Base-by-base conservation (phyloP, 53 echinoderm and acorn worm species). In the Temnopleurus reevesii region DNA sequence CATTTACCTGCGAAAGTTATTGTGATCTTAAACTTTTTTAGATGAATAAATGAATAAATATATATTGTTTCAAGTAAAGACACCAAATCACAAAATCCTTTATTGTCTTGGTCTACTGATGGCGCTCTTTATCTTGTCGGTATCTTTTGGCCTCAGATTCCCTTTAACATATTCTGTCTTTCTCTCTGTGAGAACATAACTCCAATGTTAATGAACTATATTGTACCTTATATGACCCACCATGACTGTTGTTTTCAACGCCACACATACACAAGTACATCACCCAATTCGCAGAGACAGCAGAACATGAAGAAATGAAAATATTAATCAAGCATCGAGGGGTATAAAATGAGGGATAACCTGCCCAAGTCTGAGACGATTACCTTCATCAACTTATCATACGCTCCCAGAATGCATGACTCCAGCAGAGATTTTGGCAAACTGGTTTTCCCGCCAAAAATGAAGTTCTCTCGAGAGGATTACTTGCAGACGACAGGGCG, bases 381-480 rank as follows among this genome's bases (percentile, higher is more conserved):
- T 83, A 83, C 54, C 35, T 55, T 83, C 83, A 83, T 15, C 7
- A 21, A 56, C 57, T 83, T 83, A 83, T 83, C 83, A 83, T 53
- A 5, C 5, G 0, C 18, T 8, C 1, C n/a, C 83, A 83, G 83
- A 53, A 49, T 12, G 83, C 34, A 55, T 53, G 83, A 83, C 83
- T 53, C 54, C 83, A 53, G 55, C 30, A 83, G 55, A 55, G 56
- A 34, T 56, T 83, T 83, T 53, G 34, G 34, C 36, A 33, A 36
- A 34, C 30, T 83, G 12, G 36, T 83, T 83, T 83, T 83, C 55
- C 83, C 83, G 83, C 83, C 83, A 83, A 83, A 59, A 55, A 53
- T 15, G 38, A 5, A 19, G 8, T 26, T 35, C 83, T 83, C 83
- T 83, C 83, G 0, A 8, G 83, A 55, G 83, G 51, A 27, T 56